Evolutionary conservation across 1,140 invertebrate genomes (phyloP), one percentile per base, ranked within the genome.

Genomic region (Drosophila bocqueti): DNA sequence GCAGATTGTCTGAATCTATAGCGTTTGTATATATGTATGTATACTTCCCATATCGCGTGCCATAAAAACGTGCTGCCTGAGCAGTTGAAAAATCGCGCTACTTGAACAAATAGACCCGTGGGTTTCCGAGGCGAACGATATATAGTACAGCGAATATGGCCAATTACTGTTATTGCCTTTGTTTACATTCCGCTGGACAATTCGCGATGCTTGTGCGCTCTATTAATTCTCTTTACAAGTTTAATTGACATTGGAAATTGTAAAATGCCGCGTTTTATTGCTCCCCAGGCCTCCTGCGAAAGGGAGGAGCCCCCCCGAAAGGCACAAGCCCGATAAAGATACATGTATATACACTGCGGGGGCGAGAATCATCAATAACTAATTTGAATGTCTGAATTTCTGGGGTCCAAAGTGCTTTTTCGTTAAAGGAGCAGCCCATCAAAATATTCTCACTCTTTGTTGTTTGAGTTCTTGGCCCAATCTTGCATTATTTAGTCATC

Each of bases 191-290:
- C 69, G 61, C 64, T 72, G 67, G 82, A 68, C 83, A 75, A 86
- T 86, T 81, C 54, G 45, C 57, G 13, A 52, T 64, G 34, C 40
- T 45, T 64, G 55, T 79, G 75, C 62, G 62, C 46, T 79, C 62
- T 75, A 83, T 83, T 87, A 89, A 84, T 81, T 71, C 55, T 46
- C 63, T 83, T 78, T 80, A 83, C 83, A 77, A 80, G 71, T 84
- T 76, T 72, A 81, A 87, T 87, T 89, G 84, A 87, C 83, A 83
- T 87, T 87, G 83, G 18, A 50, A 84, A 83, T 78, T 77, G 79
- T 65, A 68, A 64, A 67, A 52, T 55, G 83, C 60, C 67, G 79
- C 79, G 46, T 81, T 78, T 81, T 63, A 72, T 79, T 74, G 76
- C 47, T 50, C 50, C 55, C 60, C 55, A 52, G 50, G 13, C 29